These are phyloP conservation scores for Sinohyriopsis cumingii DNA, from an alignment of 2,888 invertebrate species.

Conservation along the genomic window DNA sequence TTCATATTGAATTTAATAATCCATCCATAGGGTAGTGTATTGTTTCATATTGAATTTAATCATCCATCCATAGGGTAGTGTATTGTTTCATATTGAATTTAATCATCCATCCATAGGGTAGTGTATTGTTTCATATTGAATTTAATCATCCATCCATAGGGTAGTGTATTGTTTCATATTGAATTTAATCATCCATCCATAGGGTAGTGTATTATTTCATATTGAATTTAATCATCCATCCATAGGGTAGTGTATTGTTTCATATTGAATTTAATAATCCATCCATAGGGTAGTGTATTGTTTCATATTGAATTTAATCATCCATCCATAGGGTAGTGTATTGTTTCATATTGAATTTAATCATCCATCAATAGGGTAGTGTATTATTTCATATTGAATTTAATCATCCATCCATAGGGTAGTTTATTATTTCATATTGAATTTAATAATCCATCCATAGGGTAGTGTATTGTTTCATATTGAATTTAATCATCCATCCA, in stretches of 20 bases:
- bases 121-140: constrained; percentile 10
- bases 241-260: constrained; percentile 76
- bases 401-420: constrained; percentile 85
- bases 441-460: constrained; percentile 80
- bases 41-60: neutral
- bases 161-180: constrained; percentile 71
- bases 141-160: constrained; percentile 82
- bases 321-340: constrained; percentile 81
- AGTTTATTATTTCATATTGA: constrained; percentile 26
- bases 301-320: constrained; percentile 73
- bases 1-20: constrained; percentile 69
- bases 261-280: constrained; percentile 74
- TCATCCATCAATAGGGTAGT: constrained; percentile 85
- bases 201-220: constrained; percentile 73
- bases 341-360: too few species aligned
- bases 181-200: constrained; percentile 81
- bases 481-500: constrained; percentile 79
- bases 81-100: too few species aligned
- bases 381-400: too few species aligned
- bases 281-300: constrained; percentile 78
- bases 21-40: constrained; percentile 81
- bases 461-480: constrained; percentile 72
- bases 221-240: constrained; percentile 79
- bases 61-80: constrained; percentile 85
- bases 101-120: constrained; percentile 85